Conservation (phyloP, 2,888 invertebrate genomes). For the Hypercompe scribonia region DNA sequence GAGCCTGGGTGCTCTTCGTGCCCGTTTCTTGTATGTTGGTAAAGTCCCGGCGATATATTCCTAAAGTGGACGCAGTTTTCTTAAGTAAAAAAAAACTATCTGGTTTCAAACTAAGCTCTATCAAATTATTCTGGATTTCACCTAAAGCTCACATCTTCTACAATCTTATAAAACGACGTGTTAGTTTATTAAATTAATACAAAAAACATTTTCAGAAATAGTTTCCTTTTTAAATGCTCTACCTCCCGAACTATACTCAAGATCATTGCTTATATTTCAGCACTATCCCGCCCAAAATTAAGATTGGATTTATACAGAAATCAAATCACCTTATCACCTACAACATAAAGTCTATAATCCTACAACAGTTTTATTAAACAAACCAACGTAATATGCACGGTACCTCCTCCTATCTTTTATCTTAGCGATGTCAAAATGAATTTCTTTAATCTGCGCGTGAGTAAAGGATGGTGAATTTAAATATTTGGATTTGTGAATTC, state of each 20-base stretch:
- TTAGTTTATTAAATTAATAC: no score
- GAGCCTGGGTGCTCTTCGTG: no score
- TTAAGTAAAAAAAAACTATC: no score
- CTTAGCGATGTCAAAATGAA: slow-evolving; percentile 53
- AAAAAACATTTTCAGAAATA: neutral
- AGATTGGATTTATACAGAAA: slow-evolving; percentile 66
- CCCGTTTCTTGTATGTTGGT: no score
- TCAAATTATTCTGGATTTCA: no score
- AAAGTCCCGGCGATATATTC: no score
- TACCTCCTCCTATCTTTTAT: slow-evolving; percentile 52
- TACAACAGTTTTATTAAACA: slow-evolving; percentile 52
- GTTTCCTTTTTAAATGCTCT: neutral
- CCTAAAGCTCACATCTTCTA: no score
- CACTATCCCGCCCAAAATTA: slow-evolving; percentile 74
- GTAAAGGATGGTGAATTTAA: slow-evolving; percentile 35
- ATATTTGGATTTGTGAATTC: slow-evolving; percentile 37
- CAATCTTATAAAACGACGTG: no score
- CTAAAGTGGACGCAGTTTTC: no score
- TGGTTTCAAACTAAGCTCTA: no score
- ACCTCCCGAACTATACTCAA: slow-evolving; percentile 63
- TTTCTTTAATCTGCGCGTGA: slow-evolving; percentile 50
- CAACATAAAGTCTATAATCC: slow-evolving; percentile 49
- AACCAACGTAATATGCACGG: slow-evolving; percentile 42
- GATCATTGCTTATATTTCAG: slow-evolving; percentile 74
- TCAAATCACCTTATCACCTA: slow-evolving; percentile 44